Base-by-base conservation (phyloP, 2,113 vertebrate species). In the Lonchura striata region DNA sequence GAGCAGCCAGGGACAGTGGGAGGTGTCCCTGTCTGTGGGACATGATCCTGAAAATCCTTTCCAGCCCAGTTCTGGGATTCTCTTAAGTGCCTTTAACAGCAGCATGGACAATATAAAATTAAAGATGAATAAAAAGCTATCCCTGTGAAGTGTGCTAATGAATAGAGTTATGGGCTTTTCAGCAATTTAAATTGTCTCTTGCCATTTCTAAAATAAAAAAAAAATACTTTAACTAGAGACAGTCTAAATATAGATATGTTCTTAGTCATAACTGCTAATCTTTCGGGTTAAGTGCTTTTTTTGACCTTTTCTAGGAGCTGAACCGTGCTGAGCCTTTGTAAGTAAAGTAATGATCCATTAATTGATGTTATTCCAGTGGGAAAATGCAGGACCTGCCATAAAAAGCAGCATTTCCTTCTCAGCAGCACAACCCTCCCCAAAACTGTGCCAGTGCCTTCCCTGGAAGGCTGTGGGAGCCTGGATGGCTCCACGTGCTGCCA, bases 231-330 rank as follows among this genome's bases (percentile, higher is more conserved):
- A 81, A 92, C 86, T 70, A 66, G 86, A 78, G 92, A 69, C 28
- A 39, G 68, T 78, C 92, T 93, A 92, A 96, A 95, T 93, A 86
- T 92, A 93, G 72, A 60, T 6, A 10, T 80, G 35, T 64, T 94
- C 92, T 93, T 90, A 96, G 90, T 85, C 69, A 87, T 79, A 93
- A 87, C 74, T 76, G 75, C 41, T 95, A 76, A 64, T 87, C 78
- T 94, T 89, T 76, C 65, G 82, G 82, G 80, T 90, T 88, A 94
- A 90, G 60, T 64, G 64, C 91, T 94, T 24, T 19, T 41, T 68
- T 39, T 13, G 0, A 15, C 42, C 44, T 65, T 86, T 91, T 37
- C 21, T 49, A 54, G 68, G 47, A 90, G 37, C 23, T 68, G 46
- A 77, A 27, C 15, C 0, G 0, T 42, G 16, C 72, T 72, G n/a